Conservation (phyloP, 2,888 invertebrate species). For the Drosophila algonquin region DNA sequence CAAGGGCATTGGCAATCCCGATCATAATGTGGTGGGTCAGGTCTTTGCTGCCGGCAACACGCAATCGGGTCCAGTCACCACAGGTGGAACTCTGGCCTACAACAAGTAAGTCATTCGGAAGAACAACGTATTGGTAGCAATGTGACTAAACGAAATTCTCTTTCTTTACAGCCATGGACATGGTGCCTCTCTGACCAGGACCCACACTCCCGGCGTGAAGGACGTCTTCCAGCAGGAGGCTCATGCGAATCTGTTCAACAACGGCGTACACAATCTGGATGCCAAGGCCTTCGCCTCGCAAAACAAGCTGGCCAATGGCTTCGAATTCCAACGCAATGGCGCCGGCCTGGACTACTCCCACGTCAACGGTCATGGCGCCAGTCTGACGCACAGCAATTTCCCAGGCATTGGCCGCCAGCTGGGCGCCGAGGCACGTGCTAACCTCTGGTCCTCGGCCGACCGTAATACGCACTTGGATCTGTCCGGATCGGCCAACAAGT, state of each 20-base stretch:
- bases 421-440: constrained; percentile 62
- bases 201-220: constrained; percentile 65
- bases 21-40: constrained; percentile 75
- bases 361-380: constrained; percentile 74
- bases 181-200: constrained; percentile 63
- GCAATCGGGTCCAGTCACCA: constrained; percentile 59
- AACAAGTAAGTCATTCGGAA: constrained; percentile 36
- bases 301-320: constrained; percentile 78
- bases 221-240: constrained; percentile 65
- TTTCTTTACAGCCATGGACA: constrained; percentile 58
- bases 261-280: constrained; percentile 70
- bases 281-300: constrained; percentile 79
- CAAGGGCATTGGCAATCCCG: constrained; percentile 72
- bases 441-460: constrained; percentile 68
- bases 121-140: not conserved
- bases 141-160: not conserved
- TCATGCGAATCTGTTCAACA: constrained; percentile 72
- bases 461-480: constrained; percentile 67
- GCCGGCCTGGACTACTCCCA: constrained; percentile 76
- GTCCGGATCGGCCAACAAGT: constrained; percentile 64
- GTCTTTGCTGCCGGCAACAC: constrained; percentile 71
- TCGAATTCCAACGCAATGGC: constrained; percentile 79
- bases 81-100: constrained; percentile 65
- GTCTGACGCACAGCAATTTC: constrained; percentile 71
- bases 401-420: constrained; percentile 74